Evolutionary conservation across 2,113 vertebrate species (phyloP), one percentile per base, ranked within the genome.

Genomic region (Sceloporus undulatus): DNA sequence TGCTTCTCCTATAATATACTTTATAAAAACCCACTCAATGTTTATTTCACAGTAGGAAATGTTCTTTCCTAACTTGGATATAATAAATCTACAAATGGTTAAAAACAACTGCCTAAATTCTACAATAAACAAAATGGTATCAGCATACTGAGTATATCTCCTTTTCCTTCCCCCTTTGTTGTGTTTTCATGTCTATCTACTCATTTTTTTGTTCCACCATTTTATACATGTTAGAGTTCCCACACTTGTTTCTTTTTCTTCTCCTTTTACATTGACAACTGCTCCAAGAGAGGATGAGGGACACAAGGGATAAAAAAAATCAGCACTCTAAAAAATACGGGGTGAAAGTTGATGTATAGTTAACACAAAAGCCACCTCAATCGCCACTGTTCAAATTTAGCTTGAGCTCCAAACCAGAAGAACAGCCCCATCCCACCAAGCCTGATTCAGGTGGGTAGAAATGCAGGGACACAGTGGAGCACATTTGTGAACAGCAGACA

Each of bases 351-450:
- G 56, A 34, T 48, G 48, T 34, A 62, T 40, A 19, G 27, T 23
- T 56, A 19, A 40, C 16, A 34, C 21, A 54, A 56, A 9, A 56
- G 9, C 71, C 6, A 29, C 6, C n/a, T 48, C n/a, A 76, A 65
- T 76, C 23, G 11, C 25, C 23, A 10, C 7, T 48, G 14, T 62
- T 75, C 19, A 85, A 59, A 59, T 85, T 21, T 48, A 84, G 18
- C 21, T 38, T 75, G 34, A 65, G 52, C 13, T 42, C 7, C 54
- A 42, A 62, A 75, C 34, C 9, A 29, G 3, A 82, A 66, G 6
- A 59, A 42, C 0, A 18, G 2, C 7, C 3, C 25, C 40, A 8
- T 5, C 11, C 25, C 0, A 11, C 14, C 5, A 8, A 19, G 42
- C 11, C 25, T 48, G 40, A 52, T 52, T 56, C 27, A 1, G 66